Evolutionary conservation across 1,140 invertebrate species (phyloP).

Genomic region (Akabosia matsudoensis): DNA sequence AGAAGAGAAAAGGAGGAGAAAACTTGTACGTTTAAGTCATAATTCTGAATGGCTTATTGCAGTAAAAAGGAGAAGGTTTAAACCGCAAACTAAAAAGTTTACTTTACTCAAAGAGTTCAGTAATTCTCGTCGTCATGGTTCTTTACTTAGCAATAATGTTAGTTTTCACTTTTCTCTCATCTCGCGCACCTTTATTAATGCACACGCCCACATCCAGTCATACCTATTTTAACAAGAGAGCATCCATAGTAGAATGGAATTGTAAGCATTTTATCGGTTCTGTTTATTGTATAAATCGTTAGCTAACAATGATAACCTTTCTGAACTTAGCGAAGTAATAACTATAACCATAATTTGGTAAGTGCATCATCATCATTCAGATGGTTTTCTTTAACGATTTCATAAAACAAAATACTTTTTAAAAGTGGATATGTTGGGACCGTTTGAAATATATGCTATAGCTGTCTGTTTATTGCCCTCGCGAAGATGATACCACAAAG

Average conservation of each 20-base stretch:
- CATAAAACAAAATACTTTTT: no score
- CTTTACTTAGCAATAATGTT: neutral
- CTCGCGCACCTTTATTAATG: neutral
- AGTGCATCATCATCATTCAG: no score
- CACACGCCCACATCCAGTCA: neutral
- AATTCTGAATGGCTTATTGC: neutral
- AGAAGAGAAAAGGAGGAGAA: neutral
- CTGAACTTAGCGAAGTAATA: no score
- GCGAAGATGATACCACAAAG: no score
- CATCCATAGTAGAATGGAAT: no score
- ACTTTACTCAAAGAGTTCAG: neutral
- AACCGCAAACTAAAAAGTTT: neutral
- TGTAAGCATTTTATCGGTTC: neutral
- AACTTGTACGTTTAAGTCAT: neutral
- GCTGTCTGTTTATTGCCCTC: no score
- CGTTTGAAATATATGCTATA: no score
- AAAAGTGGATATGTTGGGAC: no score
- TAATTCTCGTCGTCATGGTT: neutral
- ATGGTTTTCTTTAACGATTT: no score
- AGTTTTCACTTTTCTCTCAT: neutral
- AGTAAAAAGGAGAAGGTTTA: neutral
- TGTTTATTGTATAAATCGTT: neutral
- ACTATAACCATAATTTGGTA: neutral
- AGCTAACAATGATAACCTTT: no score
- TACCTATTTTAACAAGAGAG: no score